Base-by-base conservation (phyloP, 2,888 invertebrate genomes). In the Lobophora halterata region DNA sequence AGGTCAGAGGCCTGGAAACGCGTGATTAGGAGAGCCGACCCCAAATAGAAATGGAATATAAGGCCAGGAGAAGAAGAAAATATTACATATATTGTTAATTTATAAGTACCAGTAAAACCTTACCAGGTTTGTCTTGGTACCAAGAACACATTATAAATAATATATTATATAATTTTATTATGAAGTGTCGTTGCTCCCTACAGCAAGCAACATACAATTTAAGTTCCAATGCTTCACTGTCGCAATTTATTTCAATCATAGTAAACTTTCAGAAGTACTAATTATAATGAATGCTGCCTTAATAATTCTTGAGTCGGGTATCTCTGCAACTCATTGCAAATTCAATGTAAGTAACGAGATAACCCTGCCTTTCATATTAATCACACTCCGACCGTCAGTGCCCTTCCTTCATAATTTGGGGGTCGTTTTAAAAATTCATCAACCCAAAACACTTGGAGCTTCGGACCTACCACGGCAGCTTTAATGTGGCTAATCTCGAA, bases 391-490 rank as follows among this genome's bases (percentile, higher is more conserved):
- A 25, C 40, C 24, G 13, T 17, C 24, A 27, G 29, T 24, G 29
- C 40, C 32, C 37, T 23, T 29, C 38, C 46, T 28, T 41, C 37
- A 32, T 42, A 46, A 33, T 44, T 38, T 42, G 18, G 24, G n/a
- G 24, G 39, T 36, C 36, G 34, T 46, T 46, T 50, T 46, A 50
- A 50, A 50, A 50, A 50, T 50, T 44, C 46, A 50, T 46, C 38
- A 38, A 29, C 14, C 21, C 43, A 32, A 37, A 46, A 41, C 38
- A 32, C 36, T 24, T 21, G 18, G 18, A 17, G 16, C 7, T 12
- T 29, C 17, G 26, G 35, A 19, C 14, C 29, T 33, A 39, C 26
- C 23, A 23, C n/a, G 11, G 6, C 7, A 25, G n/a, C 8, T 25
- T 14, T 25, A 25, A 25, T 25, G 25, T 25, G 25, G 6, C 25